Conservation (phyloP, 2,113 vertebrate genomes). For the Euleptes europaea region DNA sequence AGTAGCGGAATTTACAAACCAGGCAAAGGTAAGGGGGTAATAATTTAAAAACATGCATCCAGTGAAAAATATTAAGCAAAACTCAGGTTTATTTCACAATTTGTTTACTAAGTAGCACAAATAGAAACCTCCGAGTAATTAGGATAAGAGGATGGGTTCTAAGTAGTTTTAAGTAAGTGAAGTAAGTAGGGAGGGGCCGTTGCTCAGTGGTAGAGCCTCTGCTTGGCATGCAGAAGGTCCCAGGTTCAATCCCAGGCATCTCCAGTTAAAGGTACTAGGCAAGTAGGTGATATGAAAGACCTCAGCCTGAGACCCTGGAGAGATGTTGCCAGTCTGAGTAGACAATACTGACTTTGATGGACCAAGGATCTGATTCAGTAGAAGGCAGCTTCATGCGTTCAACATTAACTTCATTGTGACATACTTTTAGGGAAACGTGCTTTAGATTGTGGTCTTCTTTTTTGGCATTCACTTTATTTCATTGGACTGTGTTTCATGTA, state of each 20-base stretch:
- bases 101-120: slow-evolving; percentile 12
- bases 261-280: too few species aligned
- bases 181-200: too few species aligned
- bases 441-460: background rate
- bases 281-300: too few species aligned
- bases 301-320: too few species aligned
- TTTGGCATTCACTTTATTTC: background rate
- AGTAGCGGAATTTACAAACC: slow-evolving; percentile 81
- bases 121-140: background rate
- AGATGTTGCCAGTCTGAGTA: too few species aligned
- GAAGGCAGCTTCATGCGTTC: too few species aligned
- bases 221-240: too few species aligned
- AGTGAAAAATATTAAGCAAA: background rate
- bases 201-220: too few species aligned
- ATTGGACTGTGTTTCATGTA: slow-evolving; percentile 10
- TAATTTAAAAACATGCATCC: background rate
- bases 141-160: background rate
- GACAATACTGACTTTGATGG: too few species aligned
- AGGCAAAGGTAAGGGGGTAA: slow-evolving; percentile 77
- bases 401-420: background rate
- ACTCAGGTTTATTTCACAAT: rapidly evolving
- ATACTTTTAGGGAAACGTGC: background rate
- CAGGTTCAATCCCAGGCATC: too few species aligned
- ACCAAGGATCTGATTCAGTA: too few species aligned
- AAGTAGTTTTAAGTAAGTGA: background rate